Conservation (phyloP, 2,797 vertebrate species). For the Acanthurus leucopareius region DNA sequence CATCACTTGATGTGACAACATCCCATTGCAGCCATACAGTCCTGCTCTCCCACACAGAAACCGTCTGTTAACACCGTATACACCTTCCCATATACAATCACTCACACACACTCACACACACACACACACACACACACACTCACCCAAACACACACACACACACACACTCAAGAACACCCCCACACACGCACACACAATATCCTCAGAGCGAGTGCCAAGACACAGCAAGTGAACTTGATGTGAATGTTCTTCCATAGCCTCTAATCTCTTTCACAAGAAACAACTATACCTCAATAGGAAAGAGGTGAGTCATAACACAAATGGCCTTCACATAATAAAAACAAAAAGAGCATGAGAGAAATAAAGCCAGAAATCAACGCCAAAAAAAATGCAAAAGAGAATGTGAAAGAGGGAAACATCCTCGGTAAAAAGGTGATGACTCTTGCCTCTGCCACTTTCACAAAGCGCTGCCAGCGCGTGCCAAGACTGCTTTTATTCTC, state of each 20-base stretch:
- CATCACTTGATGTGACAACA: slow-evolving; percentile 47
- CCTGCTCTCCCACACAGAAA: slow-evolving; percentile 35
- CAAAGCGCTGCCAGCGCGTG: background rate
- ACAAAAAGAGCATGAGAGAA: slow-evolving; percentile 15
- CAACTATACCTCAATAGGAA: slow-evolving; percentile 26
- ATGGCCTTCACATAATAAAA: slow-evolving; percentile 16
- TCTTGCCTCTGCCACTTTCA: slow-evolving; percentile 5
- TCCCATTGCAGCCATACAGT: slow-evolving; percentile 19
- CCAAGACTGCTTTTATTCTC: background rate
- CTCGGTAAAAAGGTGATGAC: slow-evolving; percentile 8
- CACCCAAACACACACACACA: background rate
- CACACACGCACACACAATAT: background rate
- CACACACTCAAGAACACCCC: slow-evolving; percentile 3
- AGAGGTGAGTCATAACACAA: slow-evolving; percentile 50
- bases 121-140: background rate
- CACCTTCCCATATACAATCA: slow-evolving; percentile 25
- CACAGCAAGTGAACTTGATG: slow-evolving; percentile 27
- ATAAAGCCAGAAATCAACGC: slow-evolving; percentile 6
- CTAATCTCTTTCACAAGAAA: slow-evolving; percentile 45
- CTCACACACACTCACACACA: background rate
- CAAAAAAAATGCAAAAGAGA: background rate
- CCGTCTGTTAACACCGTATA: slow-evolving; percentile 32
- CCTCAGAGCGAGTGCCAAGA: slow-evolving; percentile 31
- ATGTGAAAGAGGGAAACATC: background rate
- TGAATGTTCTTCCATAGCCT: slow-evolving; percentile 36